Evolutionary conservation across 2,113 vertebrate species (phyloP).

Genomic region (Mormyrus iriodes): DNA sequence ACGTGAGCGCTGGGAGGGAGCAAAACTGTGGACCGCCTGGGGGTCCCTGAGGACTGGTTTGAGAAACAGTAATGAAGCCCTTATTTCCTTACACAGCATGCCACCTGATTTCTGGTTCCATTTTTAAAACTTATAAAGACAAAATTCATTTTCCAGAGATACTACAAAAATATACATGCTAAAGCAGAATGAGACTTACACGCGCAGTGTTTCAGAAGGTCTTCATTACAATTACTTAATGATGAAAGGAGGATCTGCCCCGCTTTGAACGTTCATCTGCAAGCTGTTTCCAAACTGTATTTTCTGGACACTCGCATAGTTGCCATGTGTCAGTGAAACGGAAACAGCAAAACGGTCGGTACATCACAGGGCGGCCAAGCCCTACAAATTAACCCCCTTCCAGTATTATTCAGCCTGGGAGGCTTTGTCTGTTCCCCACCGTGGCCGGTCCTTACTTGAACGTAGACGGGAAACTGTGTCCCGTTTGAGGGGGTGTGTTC

Average conservation of each 20-base stretch:
- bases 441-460: not conserved
- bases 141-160: conserved; percentile 8
- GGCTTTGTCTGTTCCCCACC: not conserved
- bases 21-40: no score
- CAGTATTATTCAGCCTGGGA: not conserved
- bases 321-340: conserved; percentile 61
- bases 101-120: not conserved
- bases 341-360: conserved; percentile 42
- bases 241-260: conserved; percentile 59
- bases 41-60: no score
- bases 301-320: conserved; percentile 50
- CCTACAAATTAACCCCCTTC: not conserved
- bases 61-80: not conserved
- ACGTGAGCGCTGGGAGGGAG: no score
- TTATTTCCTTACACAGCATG: not conserved
- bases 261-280: conserved; percentile 57
- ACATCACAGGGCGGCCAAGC: not conserved
- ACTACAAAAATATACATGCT: conserved; percentile 8
- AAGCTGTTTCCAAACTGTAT: conserved; percentile 59
- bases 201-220: conserved; percentile 35
- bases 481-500: not conserved
- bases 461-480: not conserved
- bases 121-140: not conserved
- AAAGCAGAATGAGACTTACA: not conserved
- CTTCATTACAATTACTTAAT: conserved; percentile 57